Base-by-base conservation (phyloP, 1,140 invertebrate genomes). In the Papilio helenus region DNA sequence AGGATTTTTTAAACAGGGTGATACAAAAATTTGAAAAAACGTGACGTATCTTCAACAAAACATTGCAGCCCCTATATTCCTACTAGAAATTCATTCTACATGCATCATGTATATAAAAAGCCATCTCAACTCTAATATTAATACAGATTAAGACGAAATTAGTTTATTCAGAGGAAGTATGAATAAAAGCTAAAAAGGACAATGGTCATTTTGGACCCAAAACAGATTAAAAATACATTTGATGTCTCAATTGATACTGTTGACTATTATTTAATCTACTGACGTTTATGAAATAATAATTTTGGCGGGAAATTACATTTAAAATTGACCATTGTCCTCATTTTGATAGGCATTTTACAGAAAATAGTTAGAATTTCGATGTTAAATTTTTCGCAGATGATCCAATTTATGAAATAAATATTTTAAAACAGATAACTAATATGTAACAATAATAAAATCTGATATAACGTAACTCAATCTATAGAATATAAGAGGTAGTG, bases 41-140 rank as follows among this genome's bases (percentile, higher is more conserved):
- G 74, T 26, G 18, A 20, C 72, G 42, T 81, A 42, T 61, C 18
- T 76, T 81, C 77, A 20, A 72, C 81, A 55, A 76, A 80, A 80
- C 79, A 68, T 34, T 79, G 86, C 87, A 89, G 83, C 85, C 79
- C 84, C 85, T 89, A 85, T 86, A 83, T 83, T 84, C 85, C 90
- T 92, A 93, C 87, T 84, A 86, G 84, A 82, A 84, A 88, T 90
- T 92, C 87, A 86, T 80, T 84, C 90, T 93, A 93, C 86, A 83
- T 85, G 92, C 92, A 87, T 90, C 87, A 82, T 88, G 88, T 92
- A 87, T 91, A 89, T 88, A 90, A 91, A 89, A 93, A 92, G 90
- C 89, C 90, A 84, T 84, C 82, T 84, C 88, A 87, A 90, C 86
- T 86, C 81, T 84, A 82, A 74, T 26, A 65, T 61, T 77, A 77